These are phyloP conservation scores for Anoplophora glabripennis DNA, from an alignment of 1,140 invertebrate genomes.

Conservation along the genomic window DNA sequence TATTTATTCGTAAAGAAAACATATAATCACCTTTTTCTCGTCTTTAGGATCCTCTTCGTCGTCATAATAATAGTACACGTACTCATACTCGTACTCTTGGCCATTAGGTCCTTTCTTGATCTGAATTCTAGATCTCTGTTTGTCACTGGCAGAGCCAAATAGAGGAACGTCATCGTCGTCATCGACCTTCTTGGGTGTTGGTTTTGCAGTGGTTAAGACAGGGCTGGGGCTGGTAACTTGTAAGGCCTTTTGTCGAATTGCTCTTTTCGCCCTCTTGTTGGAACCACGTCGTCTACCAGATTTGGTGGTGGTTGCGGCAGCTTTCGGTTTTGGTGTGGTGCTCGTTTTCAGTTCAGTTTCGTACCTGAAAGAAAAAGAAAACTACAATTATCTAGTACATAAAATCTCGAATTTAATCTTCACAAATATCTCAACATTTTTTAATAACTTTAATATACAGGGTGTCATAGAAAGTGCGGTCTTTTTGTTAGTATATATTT, in stretches of 20 bases:
- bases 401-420: no score
- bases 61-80: conserved; percentile 87
- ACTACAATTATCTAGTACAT: no score
- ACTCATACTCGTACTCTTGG: conserved; percentile 87
- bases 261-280: conserved; percentile 37
- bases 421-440: no score
- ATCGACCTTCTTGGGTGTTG: conserved; percentile 28
- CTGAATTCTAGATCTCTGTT: conserved; percentile 66
- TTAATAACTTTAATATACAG: no score
- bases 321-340: conserved; percentile 14
- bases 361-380: no score
- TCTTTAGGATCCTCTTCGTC: conserved; percentile 54
- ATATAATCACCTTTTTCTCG: conserved; percentile 12
- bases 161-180: conserved; percentile 38
- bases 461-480: no score
- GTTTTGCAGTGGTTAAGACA: conserved; percentile 40
- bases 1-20: not conserved
- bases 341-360: not conserved
- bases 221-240: conserved; percentile 34
- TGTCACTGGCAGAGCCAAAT: conserved; percentile 42
- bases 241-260: conserved; percentile 21
- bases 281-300: conserved; percentile 13
- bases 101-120: conserved; percentile 87
- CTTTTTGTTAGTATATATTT: no score
- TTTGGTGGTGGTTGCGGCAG: conserved; percentile 23